Percentiles rank a stretch among this genome's conserved stretches.
These are phyloP conservation scores for Macrosoma leucophasiata DNA, from an alignment of 2,888 invertebrate species.

Conservation along the genomic window DNA sequence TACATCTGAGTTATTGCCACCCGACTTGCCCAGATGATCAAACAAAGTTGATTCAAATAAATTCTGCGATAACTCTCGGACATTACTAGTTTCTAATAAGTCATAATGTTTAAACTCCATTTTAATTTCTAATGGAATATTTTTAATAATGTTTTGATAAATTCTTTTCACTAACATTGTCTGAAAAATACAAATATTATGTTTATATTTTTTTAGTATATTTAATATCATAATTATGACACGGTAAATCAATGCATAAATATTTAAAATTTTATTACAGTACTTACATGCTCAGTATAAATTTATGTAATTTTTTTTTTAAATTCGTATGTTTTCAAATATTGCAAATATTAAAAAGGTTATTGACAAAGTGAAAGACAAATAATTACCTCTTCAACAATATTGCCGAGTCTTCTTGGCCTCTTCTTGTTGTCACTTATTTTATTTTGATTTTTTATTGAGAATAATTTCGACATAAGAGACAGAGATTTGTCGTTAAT, in stretches of 20 bases:
- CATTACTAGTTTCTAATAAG: conserved; percentile 41
- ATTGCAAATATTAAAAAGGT: conserved; percentile 5
- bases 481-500: conserved; percentile 29
- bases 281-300: too few relatives aligned
- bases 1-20: conserved; percentile 72
- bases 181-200: conserved; percentile 36
- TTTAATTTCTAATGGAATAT: conserved; percentile 32
- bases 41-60: conserved; percentile 48
- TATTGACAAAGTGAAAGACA: conserved; percentile 2
- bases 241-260: not conserved
- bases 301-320: too few relatives aligned
- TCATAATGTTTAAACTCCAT: conserved; percentile 32
- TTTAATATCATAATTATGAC: not conserved
- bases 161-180: conserved; percentile 35
- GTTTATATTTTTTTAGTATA: not conserved
- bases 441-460: conserved; percentile 31
- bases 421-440: conserved; percentile 34
- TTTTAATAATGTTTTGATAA: conserved; percentile 34
- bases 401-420: conserved; percentile 28
- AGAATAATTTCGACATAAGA: conserved; percentile 42
- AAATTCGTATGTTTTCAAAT: too few relatives aligned
- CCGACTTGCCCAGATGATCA: conserved; percentile 47
- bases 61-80: conserved; percentile 41
- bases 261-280: conserved; percentile 1
- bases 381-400: conserved; percentile 41